Conservation (phyloP, 2,113 vertebrate species). For the Perca flavescens region DNA sequence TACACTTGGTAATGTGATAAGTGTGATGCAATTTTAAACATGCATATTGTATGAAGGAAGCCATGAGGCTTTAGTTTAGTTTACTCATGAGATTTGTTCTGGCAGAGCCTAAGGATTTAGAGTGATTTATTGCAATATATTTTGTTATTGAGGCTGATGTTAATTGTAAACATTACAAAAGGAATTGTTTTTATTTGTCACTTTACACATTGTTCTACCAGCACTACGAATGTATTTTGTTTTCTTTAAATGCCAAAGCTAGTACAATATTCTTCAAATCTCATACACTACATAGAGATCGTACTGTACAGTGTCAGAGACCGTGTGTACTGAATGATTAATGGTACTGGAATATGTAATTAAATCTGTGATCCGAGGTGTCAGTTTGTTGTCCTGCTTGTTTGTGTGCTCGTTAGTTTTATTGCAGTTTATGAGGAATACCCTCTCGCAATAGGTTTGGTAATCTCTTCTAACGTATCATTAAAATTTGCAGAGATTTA, state of each 20-base stretch:
- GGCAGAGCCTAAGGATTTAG: not conserved
- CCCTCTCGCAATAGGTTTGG: not conserved
- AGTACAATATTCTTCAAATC: conserved; percentile 9
- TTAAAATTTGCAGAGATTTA: conserved; percentile 20
- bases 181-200: conserved; percentile 10
- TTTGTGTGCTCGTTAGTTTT: conserved; percentile 41
- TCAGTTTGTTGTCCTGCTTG: conserved; percentile 9
- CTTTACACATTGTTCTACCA: conserved; percentile 43
- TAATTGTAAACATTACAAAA: not conserved
- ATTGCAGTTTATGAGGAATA: conserved; percentile 15
- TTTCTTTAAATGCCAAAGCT: conserved; percentile 32
- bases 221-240: conserved; percentile 55
- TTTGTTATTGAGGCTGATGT: not conserved
- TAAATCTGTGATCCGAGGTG: conserved; percentile 53
- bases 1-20: not conserved
- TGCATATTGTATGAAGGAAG: conserved; percentile 2
- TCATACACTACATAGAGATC: conserved; percentile 45
- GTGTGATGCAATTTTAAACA: not conserved
- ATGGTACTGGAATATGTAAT: conserved; percentile 41
- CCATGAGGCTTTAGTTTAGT: not conserved
- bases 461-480: conserved; percentile 19
- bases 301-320: conserved; percentile 30
- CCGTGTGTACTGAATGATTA: conserved; percentile 46
- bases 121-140: not conserved
- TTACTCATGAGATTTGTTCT: conserved; percentile 18